Conservation (phyloP, 2,113 vertebrate genomes). For the Illadopsis cleaveri region DNA sequence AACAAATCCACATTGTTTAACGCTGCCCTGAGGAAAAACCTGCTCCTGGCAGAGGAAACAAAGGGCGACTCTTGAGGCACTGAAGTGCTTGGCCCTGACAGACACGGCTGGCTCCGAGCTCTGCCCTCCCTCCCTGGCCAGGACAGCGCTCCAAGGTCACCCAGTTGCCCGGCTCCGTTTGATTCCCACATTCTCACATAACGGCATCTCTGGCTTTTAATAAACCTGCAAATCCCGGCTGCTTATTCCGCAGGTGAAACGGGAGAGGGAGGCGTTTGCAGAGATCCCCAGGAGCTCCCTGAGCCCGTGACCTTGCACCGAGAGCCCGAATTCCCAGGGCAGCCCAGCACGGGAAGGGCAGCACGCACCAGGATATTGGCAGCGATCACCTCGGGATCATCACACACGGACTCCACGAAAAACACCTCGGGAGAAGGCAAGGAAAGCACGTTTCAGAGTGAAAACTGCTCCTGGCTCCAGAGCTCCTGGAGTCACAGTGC, state of each 20-base stretch:
- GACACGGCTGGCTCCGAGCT: not conserved
- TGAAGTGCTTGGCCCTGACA: not conserved
- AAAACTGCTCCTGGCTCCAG: not conserved
- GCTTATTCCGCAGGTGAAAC: not conserved
- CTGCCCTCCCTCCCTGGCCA: not conserved
- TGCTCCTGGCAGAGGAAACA: slow-evolving; percentile 16
- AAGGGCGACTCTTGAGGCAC: not conserved
- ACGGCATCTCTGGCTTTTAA: not conserved
- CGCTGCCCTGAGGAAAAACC: not conserved
- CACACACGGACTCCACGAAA: slow-evolving; percentile 96
- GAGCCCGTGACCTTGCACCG: not conserved
- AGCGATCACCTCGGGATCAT: slow-evolving; percentile 96
- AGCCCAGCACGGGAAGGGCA: not conserved
- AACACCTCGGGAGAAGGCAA: slow-evolving; percentile 82
- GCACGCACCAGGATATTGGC: slow-evolving; percentile 93
- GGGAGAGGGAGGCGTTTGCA: not conserved
- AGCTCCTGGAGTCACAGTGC: accelerated
- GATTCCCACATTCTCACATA: not conserved
- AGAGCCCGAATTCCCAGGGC: not conserved
- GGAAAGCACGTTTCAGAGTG: not conserved
- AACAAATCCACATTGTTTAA: not conserved
- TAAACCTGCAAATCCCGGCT: not conserved
- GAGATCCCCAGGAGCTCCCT: accelerated
- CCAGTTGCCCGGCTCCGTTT: not conserved
- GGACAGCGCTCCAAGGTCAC: slow-evolving; percentile 13